Conservation (phyloP, 2,888 invertebrate species). For the Abrostola triplasia region DNA sequence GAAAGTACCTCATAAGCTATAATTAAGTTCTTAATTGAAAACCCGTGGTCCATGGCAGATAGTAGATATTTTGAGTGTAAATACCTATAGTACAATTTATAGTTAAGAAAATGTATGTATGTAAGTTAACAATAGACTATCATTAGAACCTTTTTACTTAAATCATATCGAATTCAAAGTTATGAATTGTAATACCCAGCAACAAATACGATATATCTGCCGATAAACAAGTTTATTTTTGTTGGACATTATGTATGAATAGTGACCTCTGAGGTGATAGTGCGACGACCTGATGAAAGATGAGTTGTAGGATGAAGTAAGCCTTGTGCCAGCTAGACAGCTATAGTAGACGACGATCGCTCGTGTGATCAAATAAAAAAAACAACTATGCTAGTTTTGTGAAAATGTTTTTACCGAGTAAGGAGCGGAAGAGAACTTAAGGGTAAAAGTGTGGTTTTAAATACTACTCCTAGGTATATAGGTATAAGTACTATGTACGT, state of each 20-base stretch:
- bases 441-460: too few species aligned
- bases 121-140: background rate
- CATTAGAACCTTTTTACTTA: background rate
- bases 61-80: too few species aligned
- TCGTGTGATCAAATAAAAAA: too few species aligned
- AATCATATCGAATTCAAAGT: conserved; percentile 5
- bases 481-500: too few species aligned
- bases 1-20: background rate
- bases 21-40: too few species aligned
- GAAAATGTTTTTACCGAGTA: too few species aligned
- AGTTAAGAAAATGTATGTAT: too few species aligned
- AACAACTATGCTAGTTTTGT: too few species aligned
- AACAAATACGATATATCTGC: conserved; percentile 13
- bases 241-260: conserved; percentile 17
- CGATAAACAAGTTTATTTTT: conserved; percentile 34
- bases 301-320: conserved; percentile 31
- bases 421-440: too few species aligned
- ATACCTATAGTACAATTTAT: too few species aligned
- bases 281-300: conserved; percentile 41
- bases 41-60: too few species aligned
- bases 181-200: conserved; percentile 11
- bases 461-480: too few species aligned
- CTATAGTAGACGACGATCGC: conserved; percentile 4
- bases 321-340: conserved; percentile 5
- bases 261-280: conserved; percentile 46